Evolutionary conservation across 2,113 vertebrate genomes (phyloP).

Genomic region (Nesospiza acunhae): DNA sequence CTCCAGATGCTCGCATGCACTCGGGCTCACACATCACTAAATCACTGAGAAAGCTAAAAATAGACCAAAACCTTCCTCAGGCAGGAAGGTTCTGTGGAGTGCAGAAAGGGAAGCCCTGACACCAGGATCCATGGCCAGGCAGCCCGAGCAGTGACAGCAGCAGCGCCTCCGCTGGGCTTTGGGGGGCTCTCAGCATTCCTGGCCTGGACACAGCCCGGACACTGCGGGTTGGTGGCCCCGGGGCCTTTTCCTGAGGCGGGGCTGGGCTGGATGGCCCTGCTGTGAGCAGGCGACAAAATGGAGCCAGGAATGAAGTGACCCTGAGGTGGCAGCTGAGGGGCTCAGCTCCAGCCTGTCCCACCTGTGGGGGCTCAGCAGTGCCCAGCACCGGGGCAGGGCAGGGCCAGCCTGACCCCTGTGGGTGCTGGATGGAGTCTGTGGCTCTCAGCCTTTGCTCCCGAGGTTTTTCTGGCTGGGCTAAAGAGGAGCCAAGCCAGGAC

Average conservation of each 20-base stretch:
- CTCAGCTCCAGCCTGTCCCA: not conserved
- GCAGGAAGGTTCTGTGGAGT: not conserved
- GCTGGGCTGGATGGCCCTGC: not conserved
- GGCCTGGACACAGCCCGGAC: rapidly evolving
- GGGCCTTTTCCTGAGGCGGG: not conserved
- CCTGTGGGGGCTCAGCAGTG: not conserved
- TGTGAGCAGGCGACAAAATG: not conserved
- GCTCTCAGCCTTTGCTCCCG: not conserved
- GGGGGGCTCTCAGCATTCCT: not conserved
- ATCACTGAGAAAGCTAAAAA: not conserved
- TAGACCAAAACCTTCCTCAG: rapidly evolving
- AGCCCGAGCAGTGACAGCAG: not conserved
- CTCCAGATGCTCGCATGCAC: rapidly evolving
- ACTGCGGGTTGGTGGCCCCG: rapidly evolving
- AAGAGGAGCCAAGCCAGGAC: not conserved
- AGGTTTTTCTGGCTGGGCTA: not conserved
- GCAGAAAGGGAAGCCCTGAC: not conserved
- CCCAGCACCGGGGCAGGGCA: rapidly evolving
- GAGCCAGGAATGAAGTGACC: not conserved
- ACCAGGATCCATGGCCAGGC: rapidly evolving
- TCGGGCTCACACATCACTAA: not conserved
- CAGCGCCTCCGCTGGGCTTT: rapidly evolving
- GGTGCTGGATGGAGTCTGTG: rapidly evolving
- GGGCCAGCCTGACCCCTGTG: rapidly evolving
- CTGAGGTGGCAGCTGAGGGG: not conserved